These are phyloP conservation scores for Anodontia alba DNA, from an alignment of 2,888 invertebrate genomes.

Conservation along the genomic window DNA sequence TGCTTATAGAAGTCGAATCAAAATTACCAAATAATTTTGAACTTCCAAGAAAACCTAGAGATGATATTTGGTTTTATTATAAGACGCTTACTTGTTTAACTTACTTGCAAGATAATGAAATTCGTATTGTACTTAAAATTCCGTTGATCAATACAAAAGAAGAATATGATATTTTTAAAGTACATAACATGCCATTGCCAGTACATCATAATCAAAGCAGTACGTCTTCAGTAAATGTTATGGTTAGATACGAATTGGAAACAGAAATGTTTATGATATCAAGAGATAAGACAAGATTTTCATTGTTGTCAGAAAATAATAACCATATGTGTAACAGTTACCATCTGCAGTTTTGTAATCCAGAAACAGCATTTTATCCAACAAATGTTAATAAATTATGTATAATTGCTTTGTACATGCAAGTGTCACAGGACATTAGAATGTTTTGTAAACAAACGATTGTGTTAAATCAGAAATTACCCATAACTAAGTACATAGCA, in stretches of 20 bases:
- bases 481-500: no score
- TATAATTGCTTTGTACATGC: slow-evolving; percentile 11
- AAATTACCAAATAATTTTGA: slow-evolving; percentile 13
- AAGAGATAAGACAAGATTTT: neutral
- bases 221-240: no score
- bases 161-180: no score
- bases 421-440: neutral
- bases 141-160: slow-evolving; percentile 12
- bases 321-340: no score
- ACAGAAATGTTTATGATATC: neutral
- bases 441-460: no score
- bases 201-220: neutral
- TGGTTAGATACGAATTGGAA: no score
- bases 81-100: slow-evolving; percentile 22
- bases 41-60: slow-evolving; percentile 25
- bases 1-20: no score
- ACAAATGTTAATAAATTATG: neutral
- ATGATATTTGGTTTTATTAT: slow-evolving; percentile 36
- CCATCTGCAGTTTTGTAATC: neutral
- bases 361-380: neutral
- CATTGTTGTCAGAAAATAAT: neutral
- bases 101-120: no score
- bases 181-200: neutral
- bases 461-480: no score
- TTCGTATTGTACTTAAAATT: no score